Base-by-base conservation (phyloP, 2,888 invertebrate species). In the Belgica antarctica region DNA sequence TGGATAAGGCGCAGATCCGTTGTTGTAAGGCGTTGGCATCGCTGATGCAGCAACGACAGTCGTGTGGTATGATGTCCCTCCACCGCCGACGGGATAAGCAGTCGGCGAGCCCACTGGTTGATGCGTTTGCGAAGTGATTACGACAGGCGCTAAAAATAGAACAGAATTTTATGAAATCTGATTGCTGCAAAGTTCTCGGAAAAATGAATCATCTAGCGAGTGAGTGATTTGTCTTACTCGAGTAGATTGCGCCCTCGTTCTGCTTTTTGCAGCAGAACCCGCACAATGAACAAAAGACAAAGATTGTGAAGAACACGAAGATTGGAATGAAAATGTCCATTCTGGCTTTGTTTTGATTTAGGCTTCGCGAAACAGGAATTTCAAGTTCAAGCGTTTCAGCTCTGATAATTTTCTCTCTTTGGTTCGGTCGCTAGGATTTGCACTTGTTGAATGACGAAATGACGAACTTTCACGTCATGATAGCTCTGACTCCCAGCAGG, bases 181-280 rank as follows among this genome's bases (percentile, higher is more conserved):
- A 62, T 0, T 36, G 12, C 8, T 62, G 15, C 61, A 62, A 7
- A 7, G 4, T 31, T 31, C 31, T 31, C 7, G 59, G 25, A n/a
- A 59, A 25, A n/a, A 17, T 61, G 4, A 31, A 27, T 12, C 8
- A 41, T 41, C 24, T 62, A 19, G 22, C n/a, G 61, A 61, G 24
- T 61, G n/a, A 61, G n/a, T 24, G 5, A 22, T 62, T 12, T 61
- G 12, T n/a, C 63, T 63, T 63, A 63, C 63, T 24, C 27, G 63
- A 25, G 8, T 17, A 63, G 10, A 63, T 63, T 19, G 63, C 63
- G n/a, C 63, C 63, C 1, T 22, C n/a, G 4, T 63, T 27, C n/a
- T 41, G n/a, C 22, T 63, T 63, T n/a, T 41, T 36, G 15, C 63
- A 63, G n/a, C 63, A 63, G 25, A 63, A 63, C 24, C 63, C 63